Conservation (phyloP, 2,888 invertebrate genomes). For the Epirrita christyi region DNA sequence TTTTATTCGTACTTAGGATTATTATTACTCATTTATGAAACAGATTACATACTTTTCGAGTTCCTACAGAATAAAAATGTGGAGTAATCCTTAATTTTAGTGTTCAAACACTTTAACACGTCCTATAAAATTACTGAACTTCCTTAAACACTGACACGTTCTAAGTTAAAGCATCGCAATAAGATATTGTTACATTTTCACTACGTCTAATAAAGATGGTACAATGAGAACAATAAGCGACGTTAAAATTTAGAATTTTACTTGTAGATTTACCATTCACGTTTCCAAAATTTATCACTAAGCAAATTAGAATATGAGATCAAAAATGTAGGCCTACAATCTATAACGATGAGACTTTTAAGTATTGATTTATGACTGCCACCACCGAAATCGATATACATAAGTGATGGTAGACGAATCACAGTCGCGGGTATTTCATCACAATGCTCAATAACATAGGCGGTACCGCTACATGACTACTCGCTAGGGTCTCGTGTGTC, state of each 20-base stretch:
- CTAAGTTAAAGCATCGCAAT: conserved; percentile 85
- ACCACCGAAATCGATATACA: conserved; percentile 70
- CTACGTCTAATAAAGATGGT: conserved; percentile 76
- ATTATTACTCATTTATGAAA: conserved; percentile 62
- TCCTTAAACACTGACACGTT: conserved; percentile 75
- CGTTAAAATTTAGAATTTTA: conserved; percentile 80
- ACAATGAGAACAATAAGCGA: conserved; percentile 64
- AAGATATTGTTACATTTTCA: conserved; percentile 80
- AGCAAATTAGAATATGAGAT: conserved; percentile 85
- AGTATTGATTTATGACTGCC: conserved; percentile 80
- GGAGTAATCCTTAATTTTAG: conserved; percentile 61
- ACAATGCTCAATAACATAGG: conserved; percentile 78
- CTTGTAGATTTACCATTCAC: conserved; percentile 74
- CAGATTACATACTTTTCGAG: conserved; percentile 58
- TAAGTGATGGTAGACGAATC: conserved; percentile 80
- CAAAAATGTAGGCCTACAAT: conserved; percentile 84
- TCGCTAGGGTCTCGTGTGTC: conserved; percentile 54
- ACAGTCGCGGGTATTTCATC: conserved; percentile 79
- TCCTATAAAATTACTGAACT: conserved; percentile 76
- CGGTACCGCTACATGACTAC: conserved; percentile 78
- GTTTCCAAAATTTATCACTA: conserved; percentile 80
- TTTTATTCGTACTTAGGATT: conserved; percentile 73
- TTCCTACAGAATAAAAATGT: conserved; percentile 63
- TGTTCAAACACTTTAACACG: conserved; percentile 65
- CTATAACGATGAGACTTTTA: conserved; percentile 80